A percentile compares a stretch with the other conserved stretches of the same genome.
Conservation (phyloP, 1,140 invertebrate species). For the Heterodera schachtii region DNA sequence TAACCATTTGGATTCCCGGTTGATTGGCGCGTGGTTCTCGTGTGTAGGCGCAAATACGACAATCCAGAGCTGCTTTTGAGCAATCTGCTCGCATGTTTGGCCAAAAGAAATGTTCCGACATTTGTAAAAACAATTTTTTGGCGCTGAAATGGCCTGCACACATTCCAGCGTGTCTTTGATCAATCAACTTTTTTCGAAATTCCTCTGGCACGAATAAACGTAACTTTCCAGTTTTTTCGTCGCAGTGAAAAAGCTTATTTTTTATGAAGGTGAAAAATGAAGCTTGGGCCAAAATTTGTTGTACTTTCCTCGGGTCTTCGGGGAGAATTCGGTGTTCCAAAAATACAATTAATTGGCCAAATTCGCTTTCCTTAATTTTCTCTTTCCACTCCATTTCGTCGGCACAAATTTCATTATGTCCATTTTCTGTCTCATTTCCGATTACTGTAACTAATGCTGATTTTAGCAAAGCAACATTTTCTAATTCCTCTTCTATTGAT, state of each 20-base stretch:
- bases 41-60: conserved; percentile 5
- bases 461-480: too few relatives aligned
- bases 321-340: neutral
- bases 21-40: neutral
- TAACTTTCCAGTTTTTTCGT: neutral
- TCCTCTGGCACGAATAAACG: conserved; percentile 6
- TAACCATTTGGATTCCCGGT: neutral
- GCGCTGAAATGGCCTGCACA: conserved; percentile 20
- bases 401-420: too few relatives aligned
- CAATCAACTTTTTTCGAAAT: conserved; percentile 7
- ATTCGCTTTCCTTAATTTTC: neutral
- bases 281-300: neutral
- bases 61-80: neutral
- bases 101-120: conserved; percentile 13
- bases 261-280: neutral
- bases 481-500: too few relatives aligned
- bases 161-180: conserved; percentile 15
- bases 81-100: conserved; percentile 12
- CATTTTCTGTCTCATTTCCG: too few relatives aligned
- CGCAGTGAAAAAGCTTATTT: neutral
- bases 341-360: neutral
- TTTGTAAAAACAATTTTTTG: conserved; percentile 8
- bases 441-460: too few relatives aligned
- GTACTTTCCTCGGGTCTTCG: neutral
- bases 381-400: neutral